Evolutionary conservation across 1,140 invertebrate species (phyloP).

Genomic region (Archegozetes longisetosus): DNA sequence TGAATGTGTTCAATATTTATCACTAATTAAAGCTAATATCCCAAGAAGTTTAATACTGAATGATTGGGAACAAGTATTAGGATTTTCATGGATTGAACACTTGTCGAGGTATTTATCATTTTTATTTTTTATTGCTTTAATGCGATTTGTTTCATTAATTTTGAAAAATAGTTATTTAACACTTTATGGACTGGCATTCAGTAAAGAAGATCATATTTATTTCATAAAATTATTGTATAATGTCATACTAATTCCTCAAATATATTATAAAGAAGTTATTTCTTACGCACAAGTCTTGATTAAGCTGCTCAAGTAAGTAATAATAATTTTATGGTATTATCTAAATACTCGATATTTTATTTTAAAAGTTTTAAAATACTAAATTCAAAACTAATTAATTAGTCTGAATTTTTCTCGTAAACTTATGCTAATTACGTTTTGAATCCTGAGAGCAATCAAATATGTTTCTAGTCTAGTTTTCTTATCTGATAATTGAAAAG

Average conservation of each 20-base stretch:
- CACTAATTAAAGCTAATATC: conserved; percentile 10
- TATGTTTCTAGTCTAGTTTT: too few relatives aligned
- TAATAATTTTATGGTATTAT: too few relatives aligned
- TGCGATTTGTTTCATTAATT: neutral
- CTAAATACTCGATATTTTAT: too few relatives aligned
- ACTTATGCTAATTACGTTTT: too few relatives aligned
- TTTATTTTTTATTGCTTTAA: too few relatives aligned
- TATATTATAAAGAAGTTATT: conserved; percentile 52
- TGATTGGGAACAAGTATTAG: neutral
- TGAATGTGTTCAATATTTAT: conserved; percentile 7
- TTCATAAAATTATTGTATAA: conserved; percentile 70
- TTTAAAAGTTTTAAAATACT: too few relatives aligned
- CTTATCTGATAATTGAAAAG: too few relatives aligned
- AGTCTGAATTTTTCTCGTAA: too few relatives aligned
- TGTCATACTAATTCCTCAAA: conserved; percentile 51
- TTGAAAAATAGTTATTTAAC: conserved; percentile 44
- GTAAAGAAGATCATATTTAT: conserved; percentile 73
- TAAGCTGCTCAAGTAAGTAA: conserved; percentile 33
- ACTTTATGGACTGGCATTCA: conserved; percentile 68
- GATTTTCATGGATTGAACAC: conserved; percentile 1
- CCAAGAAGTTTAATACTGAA: neutral
- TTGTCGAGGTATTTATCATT: neutral
- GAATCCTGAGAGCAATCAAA: too few relatives aligned
- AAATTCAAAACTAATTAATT: too few relatives aligned
- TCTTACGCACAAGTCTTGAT: conserved; percentile 38